Conservation (phyloP, 2,888 invertebrate genomes). For the Lepas anatifera region DNA sequence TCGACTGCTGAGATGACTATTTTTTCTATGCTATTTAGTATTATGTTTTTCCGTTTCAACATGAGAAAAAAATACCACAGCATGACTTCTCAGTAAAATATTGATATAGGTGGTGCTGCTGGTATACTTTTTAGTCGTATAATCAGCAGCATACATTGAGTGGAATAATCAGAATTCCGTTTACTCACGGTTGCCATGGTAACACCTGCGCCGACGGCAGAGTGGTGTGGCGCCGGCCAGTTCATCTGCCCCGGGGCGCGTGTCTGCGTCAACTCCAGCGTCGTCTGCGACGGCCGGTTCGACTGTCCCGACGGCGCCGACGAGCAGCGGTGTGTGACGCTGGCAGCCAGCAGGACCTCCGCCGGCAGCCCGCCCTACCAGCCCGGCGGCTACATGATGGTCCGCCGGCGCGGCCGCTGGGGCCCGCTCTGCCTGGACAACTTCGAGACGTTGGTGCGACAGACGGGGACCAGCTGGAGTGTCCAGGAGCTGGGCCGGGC, state of each 20-base stretch:
- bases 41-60: no score
- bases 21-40: no score
- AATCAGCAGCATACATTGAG: no score
- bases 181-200: no score
- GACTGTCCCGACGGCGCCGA: conserved; percentile 64
- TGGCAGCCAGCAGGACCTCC: conserved; percentile 43
- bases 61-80: no score
- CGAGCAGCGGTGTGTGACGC: conserved; percentile 57
- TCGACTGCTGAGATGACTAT: no score
- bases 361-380: conserved; percentile 49
- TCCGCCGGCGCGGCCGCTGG: conserved; percentile 61
- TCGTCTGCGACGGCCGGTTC: conserved; percentile 31
- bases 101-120: no score
- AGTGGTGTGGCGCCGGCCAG: conserved; percentile 58
- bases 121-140: no score
- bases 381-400: conserved; percentile 51
- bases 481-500: conserved; percentile 58
- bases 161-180: no score
- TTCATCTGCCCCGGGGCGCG: conserved; percentile 61
- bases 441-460: conserved; percentile 46
- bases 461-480: conserved; percentile 47
- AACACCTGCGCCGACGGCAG: no score
- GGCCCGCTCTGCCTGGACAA: conserved; percentile 61
- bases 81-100: no score
- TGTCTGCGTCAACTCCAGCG: conserved; percentile 53